Evolutionary conservation across 2,888 invertebrate genomes (phyloP), one percentile per base, ranked within the genome.

Genomic region (Caenorhabditis sulstoni): DNA sequence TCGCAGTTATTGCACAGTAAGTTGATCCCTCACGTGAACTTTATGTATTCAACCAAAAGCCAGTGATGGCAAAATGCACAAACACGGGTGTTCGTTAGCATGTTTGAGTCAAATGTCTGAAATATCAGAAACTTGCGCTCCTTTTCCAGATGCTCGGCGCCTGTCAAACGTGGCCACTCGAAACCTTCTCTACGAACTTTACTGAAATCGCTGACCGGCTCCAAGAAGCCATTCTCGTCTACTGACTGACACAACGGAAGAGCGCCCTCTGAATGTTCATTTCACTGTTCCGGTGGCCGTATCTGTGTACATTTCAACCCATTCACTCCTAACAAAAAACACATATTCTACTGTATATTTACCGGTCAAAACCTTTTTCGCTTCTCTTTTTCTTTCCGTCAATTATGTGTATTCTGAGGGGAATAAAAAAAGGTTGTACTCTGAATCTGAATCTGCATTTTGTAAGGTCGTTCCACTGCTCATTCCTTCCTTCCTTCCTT

Each of bases 1-100:
- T 88, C 73, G 84, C 86, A 8, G 86, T 87, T 4, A 88, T 88
- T 37, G 88, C 88, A 3, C 87, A 87, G 86, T 85, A 44, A 83
- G 84, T 81, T 76, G 45, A 47, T 62, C 14, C 22, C 1, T 37
- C 29, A 16, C 20, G 16, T 11, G 16, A n/a, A 39, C 18, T 37
- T 14, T 22, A 37, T n/a, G 37, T 55, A 44, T 44, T 44, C 44
- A 44, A n/a, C n/a, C n/a, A 29, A 29, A 5, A 29, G 29, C 29
- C 7, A 29, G 29, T 5, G 7, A 7, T 29, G 7, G 29, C 29
- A 3, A 29, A 7, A 29, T n/a, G n/a, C n/a, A 29, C 29, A 29
- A 29, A 29, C 29, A 29, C 29, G 29, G 29, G 47, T 58, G 41
- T 45, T 35, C 44, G 29, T 37, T 50, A 37, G 41, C 66, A 55